Percentiles rank a stretch among this genome's conserved stretches.
Conservation (phyloP, 2,888 invertebrate species). For the Cryptus viduatorius region DNA sequence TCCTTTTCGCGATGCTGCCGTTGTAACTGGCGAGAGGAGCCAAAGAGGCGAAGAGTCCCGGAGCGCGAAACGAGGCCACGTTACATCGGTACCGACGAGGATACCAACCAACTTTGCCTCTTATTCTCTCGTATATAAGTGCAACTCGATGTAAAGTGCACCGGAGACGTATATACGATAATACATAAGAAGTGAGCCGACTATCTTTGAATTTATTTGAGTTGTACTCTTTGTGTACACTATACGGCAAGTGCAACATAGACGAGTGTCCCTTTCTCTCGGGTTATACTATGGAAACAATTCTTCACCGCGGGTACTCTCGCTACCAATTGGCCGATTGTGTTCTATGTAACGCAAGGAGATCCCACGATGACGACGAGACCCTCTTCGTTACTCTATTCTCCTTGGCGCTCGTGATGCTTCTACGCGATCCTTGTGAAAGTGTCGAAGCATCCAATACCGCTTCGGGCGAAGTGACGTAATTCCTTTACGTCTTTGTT, state of each 20-base stretch:
- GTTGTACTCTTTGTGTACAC: constrained; percentile 3
- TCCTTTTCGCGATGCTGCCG: constrained; percentile 36
- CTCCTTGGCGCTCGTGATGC: constrained; percentile 14
- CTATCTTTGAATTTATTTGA: constrained; percentile 3
- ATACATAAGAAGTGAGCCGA: constrained; percentile 10
- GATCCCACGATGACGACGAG: constrained; percentile 49
- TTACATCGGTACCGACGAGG: constrained; percentile 53
- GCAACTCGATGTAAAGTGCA: constrained; percentile 48
- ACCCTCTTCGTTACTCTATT: not conserved
- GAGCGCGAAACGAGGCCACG: constrained; percentile 61
- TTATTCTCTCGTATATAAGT: constrained; percentile 35
- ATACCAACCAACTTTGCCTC: constrained; percentile 15
- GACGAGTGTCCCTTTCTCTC: constrained; percentile 17
- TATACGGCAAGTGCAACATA: constrained; percentile 3
- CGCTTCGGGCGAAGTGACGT: not conserved
- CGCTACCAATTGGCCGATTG: constrained; percentile 50
- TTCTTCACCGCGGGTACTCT: constrained; percentile 1
- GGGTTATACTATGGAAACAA: not conserved
- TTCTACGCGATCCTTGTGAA: constrained; percentile 38
- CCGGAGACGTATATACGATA: constrained; percentile 20
- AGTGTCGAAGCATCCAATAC: constrained; percentile 38
- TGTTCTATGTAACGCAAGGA: constrained; percentile 23
- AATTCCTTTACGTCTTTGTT: not conserved
- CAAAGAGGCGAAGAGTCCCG: constrained; percentile 47
- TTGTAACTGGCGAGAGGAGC: constrained; percentile 51